Conservation (phyloP, 37 sponge, comb jelly and placozoan genomes). For the Halisarca cf. caerulea region DNA sequence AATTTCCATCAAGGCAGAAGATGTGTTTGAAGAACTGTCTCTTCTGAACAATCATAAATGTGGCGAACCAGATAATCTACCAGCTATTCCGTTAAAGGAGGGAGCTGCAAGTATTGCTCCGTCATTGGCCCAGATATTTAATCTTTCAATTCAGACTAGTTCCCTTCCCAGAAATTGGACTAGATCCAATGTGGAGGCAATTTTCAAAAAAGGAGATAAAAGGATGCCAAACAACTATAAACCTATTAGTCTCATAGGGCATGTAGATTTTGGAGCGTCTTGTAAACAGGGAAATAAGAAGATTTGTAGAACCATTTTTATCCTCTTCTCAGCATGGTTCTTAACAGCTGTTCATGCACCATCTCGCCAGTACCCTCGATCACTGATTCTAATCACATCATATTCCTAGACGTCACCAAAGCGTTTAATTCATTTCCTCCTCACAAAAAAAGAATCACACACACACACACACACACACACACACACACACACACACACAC, state of each 20-base stretch:
- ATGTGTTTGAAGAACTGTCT: conserved; percentile 8
- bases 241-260: conserved; percentile 31
- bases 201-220: conserved; percentile 30
- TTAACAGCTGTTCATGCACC: too few species aligned
- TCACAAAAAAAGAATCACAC: too few species aligned
- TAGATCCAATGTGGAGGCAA: conserved; percentile 36
- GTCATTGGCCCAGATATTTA: conserved; percentile 24
- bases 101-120: conserved; percentile 24
- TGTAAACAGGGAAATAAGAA: not conserved
- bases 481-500: too few species aligned
- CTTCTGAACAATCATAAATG: not conserved
- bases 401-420: conserved; percentile 40
- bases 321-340: conserved; percentile 38
- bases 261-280: conserved; percentile 35
- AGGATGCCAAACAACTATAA: conserved; percentile 43
- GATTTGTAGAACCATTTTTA: not conserved
- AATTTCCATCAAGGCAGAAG: not conserved
- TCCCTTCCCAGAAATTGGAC: conserved; percentile 48
- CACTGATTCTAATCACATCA: too few species aligned
- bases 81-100: conserved; percentile 25
- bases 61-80: conserved; percentile 20
- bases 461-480: too few species aligned
- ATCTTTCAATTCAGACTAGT: conserved; percentile 23
- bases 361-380: too few species aligned
- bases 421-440: conserved; percentile 46